Conservation (phyloP, 2,113 vertebrate species). For the Pterophyllum scalare region DNA sequence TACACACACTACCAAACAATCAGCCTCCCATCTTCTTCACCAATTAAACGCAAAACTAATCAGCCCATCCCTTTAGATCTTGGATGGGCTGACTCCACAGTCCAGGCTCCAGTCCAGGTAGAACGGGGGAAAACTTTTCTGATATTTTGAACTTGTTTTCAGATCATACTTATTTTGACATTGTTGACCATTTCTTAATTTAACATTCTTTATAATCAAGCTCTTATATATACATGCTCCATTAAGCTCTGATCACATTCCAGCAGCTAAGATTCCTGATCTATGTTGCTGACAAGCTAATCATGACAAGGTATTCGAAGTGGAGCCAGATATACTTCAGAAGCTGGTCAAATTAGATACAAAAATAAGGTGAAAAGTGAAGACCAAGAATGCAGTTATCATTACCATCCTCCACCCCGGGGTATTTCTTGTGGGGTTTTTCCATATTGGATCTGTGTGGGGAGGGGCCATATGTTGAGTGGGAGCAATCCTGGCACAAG, state of each 20-base stretch:
- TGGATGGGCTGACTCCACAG: slow-evolving; percentile 6
- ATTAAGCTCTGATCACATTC: not conserved
- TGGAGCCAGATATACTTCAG: not conserved
- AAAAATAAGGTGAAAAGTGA: slow-evolving; percentile 1
- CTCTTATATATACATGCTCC: not conserved
- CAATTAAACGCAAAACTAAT: slow-evolving; percentile 51
- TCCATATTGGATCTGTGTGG: not conserved
- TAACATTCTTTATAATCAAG: not conserved
- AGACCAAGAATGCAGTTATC: not conserved
- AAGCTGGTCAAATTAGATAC: not conserved
- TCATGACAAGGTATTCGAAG: not conserved
- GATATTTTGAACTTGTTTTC: not conserved
- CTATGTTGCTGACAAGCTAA: not conserved
- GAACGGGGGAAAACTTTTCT: not conserved
- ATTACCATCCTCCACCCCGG: not conserved
- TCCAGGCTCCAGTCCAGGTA: not conserved
- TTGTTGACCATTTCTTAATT: not conserved
- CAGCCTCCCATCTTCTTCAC: slow-evolving; percentile 10
- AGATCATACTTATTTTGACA: not conserved
- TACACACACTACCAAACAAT: slow-evolving; percentile 5
- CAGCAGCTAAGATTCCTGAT: fast-evolving
- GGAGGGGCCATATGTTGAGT: slow-evolving; percentile 11
- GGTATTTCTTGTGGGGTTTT: slow-evolving; percentile 13
- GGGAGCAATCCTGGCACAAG: not conserved
- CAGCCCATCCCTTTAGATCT: slow-evolving; percentile 10